These are phyloP conservation scores for Acanthoscelides obtectus DNA, from an alignment of 2,888 invertebrate species.

Conservation along the genomic window DNA sequence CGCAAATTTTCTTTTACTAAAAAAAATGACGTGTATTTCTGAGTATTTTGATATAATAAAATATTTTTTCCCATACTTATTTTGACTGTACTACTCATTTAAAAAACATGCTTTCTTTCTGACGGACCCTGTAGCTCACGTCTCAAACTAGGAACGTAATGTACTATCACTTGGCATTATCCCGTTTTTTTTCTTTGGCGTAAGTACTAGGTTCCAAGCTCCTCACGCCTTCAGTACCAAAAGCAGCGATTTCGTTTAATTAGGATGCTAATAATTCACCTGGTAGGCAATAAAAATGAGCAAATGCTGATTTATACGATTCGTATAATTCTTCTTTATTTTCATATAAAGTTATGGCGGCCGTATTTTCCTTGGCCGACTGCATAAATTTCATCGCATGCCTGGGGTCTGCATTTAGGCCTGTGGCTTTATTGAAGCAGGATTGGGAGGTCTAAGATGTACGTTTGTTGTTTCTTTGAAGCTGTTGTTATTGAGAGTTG, in stretches of 20 bases:
- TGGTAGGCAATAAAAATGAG: conserved; percentile 45
- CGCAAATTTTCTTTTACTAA: too few species aligned
- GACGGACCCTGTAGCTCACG: too few species aligned
- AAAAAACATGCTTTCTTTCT: too few species aligned
- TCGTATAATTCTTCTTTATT: conserved; percentile 51
- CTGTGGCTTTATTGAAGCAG: conserved; percentile 50
- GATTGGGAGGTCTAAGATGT: conserved; percentile 41
- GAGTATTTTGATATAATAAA: too few species aligned
- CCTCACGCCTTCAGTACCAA: too few species aligned
- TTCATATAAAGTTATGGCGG: conserved; percentile 49
- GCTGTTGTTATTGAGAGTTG: background rate
- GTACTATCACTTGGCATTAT: too few species aligned
- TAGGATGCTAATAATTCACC: conserved; percentile 40
- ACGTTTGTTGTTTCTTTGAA: background rate
- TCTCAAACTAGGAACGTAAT: too few species aligned
- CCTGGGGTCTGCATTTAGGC: conserved; percentile 37
- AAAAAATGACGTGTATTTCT: too few species aligned
- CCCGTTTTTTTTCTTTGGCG: too few species aligned
- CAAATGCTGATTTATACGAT: conserved; percentile 48
- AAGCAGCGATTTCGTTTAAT: conserved; percentile 3
- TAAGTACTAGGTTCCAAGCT: too few species aligned
- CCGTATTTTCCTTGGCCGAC: conserved; percentile 47
- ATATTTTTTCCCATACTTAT: too few species aligned
- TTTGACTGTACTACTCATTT: too few species aligned
- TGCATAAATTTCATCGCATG: conserved; percentile 46